Conservation (phyloP, 1,140 invertebrate genomes). For the Bombus terrestris region DNA sequence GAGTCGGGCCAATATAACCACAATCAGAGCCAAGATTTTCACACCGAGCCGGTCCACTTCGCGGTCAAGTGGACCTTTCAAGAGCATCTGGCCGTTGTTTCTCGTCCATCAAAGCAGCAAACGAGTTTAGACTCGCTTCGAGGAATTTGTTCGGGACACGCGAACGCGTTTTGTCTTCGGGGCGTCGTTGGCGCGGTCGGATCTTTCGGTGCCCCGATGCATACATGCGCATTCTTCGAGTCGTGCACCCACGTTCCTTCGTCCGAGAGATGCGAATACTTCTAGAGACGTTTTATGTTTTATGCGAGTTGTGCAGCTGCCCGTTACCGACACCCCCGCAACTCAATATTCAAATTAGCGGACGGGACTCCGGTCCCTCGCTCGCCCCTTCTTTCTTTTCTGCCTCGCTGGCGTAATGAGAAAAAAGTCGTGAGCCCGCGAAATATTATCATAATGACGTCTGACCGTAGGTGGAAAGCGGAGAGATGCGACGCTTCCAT, state of each 20-base stretch:
- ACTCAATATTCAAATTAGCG: slow-evolving; percentile 81
- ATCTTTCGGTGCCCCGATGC: slow-evolving; percentile 50
- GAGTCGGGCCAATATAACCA: not conserved
- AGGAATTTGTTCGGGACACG: slow-evolving; percentile 61
- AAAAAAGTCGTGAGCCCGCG: slow-evolving; percentile 60
- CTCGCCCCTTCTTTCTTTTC: slow-evolving; percentile 24
- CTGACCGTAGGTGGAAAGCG: slow-evolving; percentile 55
- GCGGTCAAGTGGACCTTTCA: slow-evolving; percentile 27
- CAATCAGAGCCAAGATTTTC: not conserved
- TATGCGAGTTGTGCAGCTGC: slow-evolving; percentile 78
- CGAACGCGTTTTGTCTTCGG: slow-evolving; percentile 68
- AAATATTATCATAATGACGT: slow-evolving; percentile 71
- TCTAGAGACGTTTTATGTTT: slow-evolving; percentile 78
- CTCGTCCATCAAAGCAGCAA: slow-evolving; percentile 45
- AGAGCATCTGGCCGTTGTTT: slow-evolving; percentile 46
- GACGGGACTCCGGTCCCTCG: slow-evolving; percentile 44
- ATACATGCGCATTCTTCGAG: slow-evolving; percentile 29
- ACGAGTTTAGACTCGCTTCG: slow-evolving; percentile 57
- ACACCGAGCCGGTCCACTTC: not conserved
- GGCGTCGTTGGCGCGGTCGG: slow-evolving; percentile 62
- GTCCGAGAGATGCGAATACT: slow-evolving; percentile 63
- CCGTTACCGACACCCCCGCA: slow-evolving; percentile 79
- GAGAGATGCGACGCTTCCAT: not conserved
- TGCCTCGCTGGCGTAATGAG: slow-evolving; percentile 61
- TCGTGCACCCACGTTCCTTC: slow-evolving; percentile 67